These are phyloP conservation scores for Tretioscincus oriximinensis DNA, from an alignment of 2,113 vertebrate genomes.

Conservation along the genomic window DNA sequence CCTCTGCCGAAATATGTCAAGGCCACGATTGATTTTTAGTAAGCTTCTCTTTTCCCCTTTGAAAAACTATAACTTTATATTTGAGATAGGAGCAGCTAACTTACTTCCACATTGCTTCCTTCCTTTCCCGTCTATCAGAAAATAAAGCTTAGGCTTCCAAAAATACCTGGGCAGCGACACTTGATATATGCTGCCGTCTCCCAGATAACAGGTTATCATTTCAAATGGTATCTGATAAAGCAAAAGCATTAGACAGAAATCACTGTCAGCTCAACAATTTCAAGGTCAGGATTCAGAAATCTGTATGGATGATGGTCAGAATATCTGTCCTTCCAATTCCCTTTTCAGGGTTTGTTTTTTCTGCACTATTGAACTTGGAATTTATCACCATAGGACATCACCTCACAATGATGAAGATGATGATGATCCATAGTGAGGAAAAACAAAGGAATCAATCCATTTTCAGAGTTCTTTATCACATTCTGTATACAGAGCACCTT, in stretches of 20 bases:
- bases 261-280: background rate
- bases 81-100: background rate
- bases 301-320: background rate
- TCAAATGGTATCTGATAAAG: conserved; percentile 12
- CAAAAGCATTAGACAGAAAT: background rate
- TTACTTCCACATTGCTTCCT: background rate
- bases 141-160: background rate
- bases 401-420: too few relatives aligned
- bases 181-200: background rate
- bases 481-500: too few relatives aligned
- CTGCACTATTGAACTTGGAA: background rate
- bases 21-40: background rate
- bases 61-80: background rate
- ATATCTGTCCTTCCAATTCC: conserved; percentile 5
- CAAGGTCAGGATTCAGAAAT: conserved; percentile 5
- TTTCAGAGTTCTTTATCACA: too few relatives aligned
- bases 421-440: too few relatives aligned
- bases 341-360: conserved; percentile 6
- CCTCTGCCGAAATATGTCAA: background rate
- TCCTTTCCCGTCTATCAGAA: background rate
- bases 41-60: background rate
- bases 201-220: background rate
- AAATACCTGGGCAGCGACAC: background rate
- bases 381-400: background rate
- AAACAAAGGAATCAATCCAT: too few relatives aligned